A percentile compares a stretch with the other conserved stretches of the same genome.
phyloP scores from a whole-genome alignment of 2,113 vertebrate genomes.

The Urocolius indicus region DNA sequence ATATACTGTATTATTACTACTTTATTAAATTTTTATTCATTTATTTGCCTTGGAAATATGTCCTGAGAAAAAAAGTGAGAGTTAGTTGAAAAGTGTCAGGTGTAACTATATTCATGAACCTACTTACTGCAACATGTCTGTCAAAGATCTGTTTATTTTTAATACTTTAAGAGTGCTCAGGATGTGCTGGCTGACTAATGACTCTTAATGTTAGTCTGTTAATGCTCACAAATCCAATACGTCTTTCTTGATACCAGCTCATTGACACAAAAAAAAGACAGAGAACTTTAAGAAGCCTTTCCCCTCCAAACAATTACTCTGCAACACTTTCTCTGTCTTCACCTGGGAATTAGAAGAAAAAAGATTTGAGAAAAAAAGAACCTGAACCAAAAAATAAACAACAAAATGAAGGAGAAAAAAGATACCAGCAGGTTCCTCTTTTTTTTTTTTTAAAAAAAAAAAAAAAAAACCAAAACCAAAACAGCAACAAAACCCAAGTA shows the following conservation, averaged over 20 bases:
- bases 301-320: neutral
- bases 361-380: neutral
- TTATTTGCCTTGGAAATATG: neutral
- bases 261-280: neutral
- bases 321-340: neutral
- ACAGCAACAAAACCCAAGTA: no score
- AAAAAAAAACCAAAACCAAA: neutral
- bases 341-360: neutral
- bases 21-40: neutral
- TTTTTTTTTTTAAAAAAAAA: neutral
- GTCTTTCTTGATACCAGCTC: neutral
- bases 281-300: neutral
- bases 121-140: neutral
- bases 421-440: neutral
- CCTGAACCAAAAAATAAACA: neutral
- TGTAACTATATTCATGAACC: neutral
- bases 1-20: neutral
- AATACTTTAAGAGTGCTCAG: slow-evolving; percentile 15
- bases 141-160: slow-evolving; percentile 43
- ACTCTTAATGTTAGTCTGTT: neutral
- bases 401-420: neutral
- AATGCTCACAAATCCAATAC: neutral
- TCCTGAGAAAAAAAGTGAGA: neutral
- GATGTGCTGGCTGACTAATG: neutral
- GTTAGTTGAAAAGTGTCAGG: neutral